A percentile compares a stretch with the other conserved stretches of the same genome.
Evolutionary conservation across 2,797 vertebrate genomes (phyloP).

Genomic region (Mormyrus hasselquistii): DNA sequence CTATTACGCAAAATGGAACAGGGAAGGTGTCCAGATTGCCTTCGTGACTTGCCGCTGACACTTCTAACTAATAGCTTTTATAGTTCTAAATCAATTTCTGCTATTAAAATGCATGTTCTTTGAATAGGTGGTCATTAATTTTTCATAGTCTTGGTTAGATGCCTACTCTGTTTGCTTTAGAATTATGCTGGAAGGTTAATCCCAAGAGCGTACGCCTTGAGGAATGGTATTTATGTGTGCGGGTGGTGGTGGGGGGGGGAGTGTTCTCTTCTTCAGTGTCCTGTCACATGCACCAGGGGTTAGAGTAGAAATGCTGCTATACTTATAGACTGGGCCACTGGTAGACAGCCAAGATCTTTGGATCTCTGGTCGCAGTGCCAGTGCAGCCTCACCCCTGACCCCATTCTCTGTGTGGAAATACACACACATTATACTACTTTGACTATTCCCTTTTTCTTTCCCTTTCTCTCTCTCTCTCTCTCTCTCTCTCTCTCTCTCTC

Average conservation of each 20-base stretch:
- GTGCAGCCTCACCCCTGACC: background rate
- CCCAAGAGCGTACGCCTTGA: background rate
- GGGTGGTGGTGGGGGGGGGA: background rate
- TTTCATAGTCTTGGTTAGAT: background rate
- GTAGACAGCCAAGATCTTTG: background rate
- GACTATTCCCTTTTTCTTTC: background rate
- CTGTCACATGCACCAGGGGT: background rate
- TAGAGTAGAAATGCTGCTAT: background rate
- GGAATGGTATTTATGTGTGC: background rate
- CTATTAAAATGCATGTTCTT: background rate
- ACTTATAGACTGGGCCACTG: background rate
- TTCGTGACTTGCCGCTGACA: background rate
- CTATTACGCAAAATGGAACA: background rate
- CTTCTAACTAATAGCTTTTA: background rate
- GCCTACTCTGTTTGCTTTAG: background rate
- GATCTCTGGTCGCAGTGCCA: background rate
- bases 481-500: no score
- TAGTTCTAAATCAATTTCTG: background rate
- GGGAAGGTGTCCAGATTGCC: background rate
- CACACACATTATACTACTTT: background rate
- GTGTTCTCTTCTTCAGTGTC: background rate
- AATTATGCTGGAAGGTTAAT: background rate
- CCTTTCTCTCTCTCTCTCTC: no score
- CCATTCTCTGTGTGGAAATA: background rate
- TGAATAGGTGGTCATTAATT: background rate